Percentiles rank a stretch among this genome's conserved stretches.
These are phyloP conservation scores for Cyclura pinguis DNA, from an alignment of 2,797 vertebrate genomes.

Conservation along the genomic window DNA sequence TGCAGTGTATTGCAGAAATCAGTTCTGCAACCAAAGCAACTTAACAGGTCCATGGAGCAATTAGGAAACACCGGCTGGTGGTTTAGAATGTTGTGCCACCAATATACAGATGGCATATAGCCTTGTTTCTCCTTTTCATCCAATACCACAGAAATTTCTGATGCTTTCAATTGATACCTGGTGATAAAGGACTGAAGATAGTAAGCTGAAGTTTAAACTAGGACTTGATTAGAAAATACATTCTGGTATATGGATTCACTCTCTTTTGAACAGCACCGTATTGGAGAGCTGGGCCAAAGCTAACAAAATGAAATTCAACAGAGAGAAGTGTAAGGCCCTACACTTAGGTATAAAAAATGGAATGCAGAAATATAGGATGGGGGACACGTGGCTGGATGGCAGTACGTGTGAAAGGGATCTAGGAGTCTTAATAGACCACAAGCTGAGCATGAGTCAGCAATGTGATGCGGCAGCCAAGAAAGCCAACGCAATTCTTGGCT, in stretches of 20 bases:
- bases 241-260: neutral
- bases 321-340: too few species aligned
- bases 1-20: neutral
- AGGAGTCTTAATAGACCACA: too few species aligned
- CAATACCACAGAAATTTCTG: neutral
- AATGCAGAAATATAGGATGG: too few species aligned
- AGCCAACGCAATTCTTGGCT: too few species aligned
- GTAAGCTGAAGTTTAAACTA: neutral
- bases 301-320: too few species aligned
- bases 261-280: neutral
- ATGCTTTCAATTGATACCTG: neutral
- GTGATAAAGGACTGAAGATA: neutral
- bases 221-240: neutral
- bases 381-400: too few species aligned
- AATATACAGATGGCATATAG: neutral
- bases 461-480: too few species aligned
- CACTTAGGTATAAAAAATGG: too few species aligned
- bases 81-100: neutral
- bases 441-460: too few species aligned
- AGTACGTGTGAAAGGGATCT: too few species aligned
- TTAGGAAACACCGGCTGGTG: neutral
- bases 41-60: neutral
- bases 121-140: neutral
- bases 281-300: too few species aligned
- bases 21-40: neutral